Evolutionary conservation across 2,113 vertebrate species (phyloP).

Genomic region (Monopterus albus): DNA sequence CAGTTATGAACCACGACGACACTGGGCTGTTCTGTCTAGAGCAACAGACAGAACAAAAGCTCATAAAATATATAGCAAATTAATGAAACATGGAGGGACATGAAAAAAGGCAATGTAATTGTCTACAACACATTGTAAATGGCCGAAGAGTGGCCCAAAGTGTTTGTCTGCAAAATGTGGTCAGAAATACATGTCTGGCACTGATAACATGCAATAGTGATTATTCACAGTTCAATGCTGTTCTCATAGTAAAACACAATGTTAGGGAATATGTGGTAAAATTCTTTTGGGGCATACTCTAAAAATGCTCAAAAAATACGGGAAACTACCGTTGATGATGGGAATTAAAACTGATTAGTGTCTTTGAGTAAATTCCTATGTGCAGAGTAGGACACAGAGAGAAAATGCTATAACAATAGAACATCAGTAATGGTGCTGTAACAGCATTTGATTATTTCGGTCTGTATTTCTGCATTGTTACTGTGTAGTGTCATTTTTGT

Average conservation of each 20-base stretch:
- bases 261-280: neutral
- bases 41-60: slow-evolving; percentile 1
- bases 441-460: too few relatives aligned
- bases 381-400: too few relatives aligned
- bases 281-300: neutral
- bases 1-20: slow-evolving; percentile 19
- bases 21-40: slow-evolving; percentile 8
- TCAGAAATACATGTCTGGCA: slow-evolving; percentile 8
- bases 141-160: neutral
- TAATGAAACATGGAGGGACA: neutral
- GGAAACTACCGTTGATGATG: too few relatives aligned
- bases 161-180: neutral
- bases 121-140: neutral
- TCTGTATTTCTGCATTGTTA: too few relatives aligned
- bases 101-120: neutral
- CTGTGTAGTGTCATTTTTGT: too few relatives aligned
- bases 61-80: neutral
- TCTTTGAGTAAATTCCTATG: too few relatives aligned
- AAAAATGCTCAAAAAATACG: too few relatives aligned
- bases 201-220: slow-evolving; percentile 7
- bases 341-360: too few relatives aligned
- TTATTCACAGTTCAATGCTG: neutral
- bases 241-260: neutral
- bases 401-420: too few relatives aligned
- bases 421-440: too few relatives aligned